Evolutionary conservation across 2,797 vertebrate species (phyloP), one percentile per base, ranked within the genome.

Genomic region (Premnoplex brunnescens): DNA sequence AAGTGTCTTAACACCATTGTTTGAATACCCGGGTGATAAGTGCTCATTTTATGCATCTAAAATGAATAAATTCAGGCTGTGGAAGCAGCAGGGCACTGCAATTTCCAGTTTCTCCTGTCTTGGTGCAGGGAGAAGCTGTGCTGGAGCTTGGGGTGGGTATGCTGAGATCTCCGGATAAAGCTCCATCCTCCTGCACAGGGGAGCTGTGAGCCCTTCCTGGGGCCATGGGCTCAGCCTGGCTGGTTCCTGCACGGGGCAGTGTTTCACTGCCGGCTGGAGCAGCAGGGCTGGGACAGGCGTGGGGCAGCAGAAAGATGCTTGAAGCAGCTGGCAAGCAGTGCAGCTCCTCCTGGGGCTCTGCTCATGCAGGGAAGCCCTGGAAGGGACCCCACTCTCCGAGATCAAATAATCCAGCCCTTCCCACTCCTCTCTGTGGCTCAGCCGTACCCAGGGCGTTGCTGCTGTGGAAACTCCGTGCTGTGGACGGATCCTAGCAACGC

Each of bases 201-300:
- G 34, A 48, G n/a, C 43, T 2, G 6, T 14, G 46, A 71, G 46
- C 30, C 34, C 14, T 39, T 23, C 27, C 2, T 3, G 71, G 48
- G 52, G 3, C 13, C 4, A 0, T 1, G 66, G 79, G 44, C 67
- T 85, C 43, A 32, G 83, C 37, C 27, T 2, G 7, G 67, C 41
- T 24, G 69, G 41, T 2, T 82, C 93, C 84, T 91, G 80, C 81
- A 74, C 3, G n/a, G 89, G 86, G 85, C 88, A 80, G 56, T 63
- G 75, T 91, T 87, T 94, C 27, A 0, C 81, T 22, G 37, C 72
- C 0, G 30, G 69, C 74, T 3, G 43, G 55, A 74, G 91, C 69
- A 10, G 4, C 0, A 54, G 74, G 54, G 18, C 60, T 0, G 8
- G 58, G 72, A 49, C 36, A 12, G 60, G 32, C 10, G 0, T 48